Conservation (phyloP, 2,113 vertebrate species). For the Ceyx cyanopectus region DNA sequence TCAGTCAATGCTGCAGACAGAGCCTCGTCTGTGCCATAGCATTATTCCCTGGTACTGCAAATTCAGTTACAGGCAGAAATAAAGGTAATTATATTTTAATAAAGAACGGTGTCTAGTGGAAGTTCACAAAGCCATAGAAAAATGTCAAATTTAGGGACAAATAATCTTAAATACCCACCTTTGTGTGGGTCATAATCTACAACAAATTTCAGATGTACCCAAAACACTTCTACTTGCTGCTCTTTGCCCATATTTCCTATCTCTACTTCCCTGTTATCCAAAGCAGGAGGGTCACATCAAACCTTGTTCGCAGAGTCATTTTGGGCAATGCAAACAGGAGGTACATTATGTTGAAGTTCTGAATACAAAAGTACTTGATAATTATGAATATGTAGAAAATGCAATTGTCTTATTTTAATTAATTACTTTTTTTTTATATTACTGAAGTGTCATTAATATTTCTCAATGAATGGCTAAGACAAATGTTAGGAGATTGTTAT, state of each 20-base stretch:
- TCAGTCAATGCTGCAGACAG: not conserved
- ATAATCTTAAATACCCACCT: not conserved
- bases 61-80: not conserved
- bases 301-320: rapidly evolving
- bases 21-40: not conserved
- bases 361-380: not conserved
- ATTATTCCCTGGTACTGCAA: not conserved
- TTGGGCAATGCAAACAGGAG: not conserved
- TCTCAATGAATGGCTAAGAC: not conserved
- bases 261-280: not conserved
- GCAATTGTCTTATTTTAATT: not conserved
- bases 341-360: not conserved
- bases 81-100: not conserved
- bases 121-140: not conserved
- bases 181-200: too few relatives aligned
- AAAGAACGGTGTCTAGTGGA: not conserved
- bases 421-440: not conserved
- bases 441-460: not conserved
- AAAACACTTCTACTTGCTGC: not conserved
- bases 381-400: not conserved
- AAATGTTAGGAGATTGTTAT: not conserved
- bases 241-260: not conserved
- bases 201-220: not conserved
- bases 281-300: not conserved
- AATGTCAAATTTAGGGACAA: not conserved